Conservation (phyloP, 2,888 invertebrate species). For the Capitulum mitella region DNA sequence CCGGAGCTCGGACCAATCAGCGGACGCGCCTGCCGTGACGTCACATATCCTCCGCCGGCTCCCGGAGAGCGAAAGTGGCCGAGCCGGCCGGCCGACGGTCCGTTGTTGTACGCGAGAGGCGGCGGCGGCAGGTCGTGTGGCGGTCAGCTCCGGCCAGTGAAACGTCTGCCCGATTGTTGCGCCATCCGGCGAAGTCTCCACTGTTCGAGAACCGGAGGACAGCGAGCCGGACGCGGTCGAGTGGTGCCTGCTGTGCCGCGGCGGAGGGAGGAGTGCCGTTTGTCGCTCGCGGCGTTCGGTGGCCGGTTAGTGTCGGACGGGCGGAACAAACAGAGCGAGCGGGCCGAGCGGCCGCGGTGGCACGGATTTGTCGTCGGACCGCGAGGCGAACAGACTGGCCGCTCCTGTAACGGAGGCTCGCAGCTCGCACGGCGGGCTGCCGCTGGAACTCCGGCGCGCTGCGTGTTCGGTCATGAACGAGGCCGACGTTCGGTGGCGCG, state of each 20-base stretch:
- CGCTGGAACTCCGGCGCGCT: not conserved
- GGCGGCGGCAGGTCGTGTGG: not conserved
- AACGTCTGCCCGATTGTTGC: not conserved
- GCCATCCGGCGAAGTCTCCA: not conserved
- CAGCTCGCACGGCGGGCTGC: not conserved
- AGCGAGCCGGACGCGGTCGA: not conserved
- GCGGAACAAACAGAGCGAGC: not conserved
- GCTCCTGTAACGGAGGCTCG: not conserved
- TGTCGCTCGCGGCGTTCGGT: not conserved
- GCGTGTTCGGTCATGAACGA: not conserved
- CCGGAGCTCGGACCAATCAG: constrained; percentile 21
- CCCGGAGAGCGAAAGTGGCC: not conserved
- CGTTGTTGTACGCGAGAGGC: not conserved
- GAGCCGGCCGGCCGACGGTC: not conserved
- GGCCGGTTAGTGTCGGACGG: not conserved
- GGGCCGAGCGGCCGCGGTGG: not conserved
- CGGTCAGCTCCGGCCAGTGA: not conserved
- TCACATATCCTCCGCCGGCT: not conserved
- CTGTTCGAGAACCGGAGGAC: not conserved
- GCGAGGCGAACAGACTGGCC: not conserved
- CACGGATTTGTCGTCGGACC: not conserved
- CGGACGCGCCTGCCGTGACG: not conserved
- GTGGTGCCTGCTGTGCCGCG: not conserved
- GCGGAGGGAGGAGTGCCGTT: not conserved
- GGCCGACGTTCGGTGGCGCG: not conserved